Base-by-base conservation (phyloP, 2,113 vertebrate genomes). In the Lichenostomus cassidix region DNA sequence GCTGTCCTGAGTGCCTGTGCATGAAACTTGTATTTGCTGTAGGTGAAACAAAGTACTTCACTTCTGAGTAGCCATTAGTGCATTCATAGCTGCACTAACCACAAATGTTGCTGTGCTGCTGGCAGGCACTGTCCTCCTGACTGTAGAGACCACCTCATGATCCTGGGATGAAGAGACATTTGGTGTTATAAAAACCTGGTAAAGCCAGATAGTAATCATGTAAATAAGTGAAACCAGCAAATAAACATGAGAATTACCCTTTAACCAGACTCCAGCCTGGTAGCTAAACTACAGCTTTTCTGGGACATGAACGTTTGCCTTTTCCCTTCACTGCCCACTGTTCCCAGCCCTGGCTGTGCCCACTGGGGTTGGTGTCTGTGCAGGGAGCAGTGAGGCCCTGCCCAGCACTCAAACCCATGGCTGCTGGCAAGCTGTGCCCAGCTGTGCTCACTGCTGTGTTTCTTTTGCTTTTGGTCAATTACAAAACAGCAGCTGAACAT, bases 81-180 rank as follows among this genome's bases (percentile, higher is more conserved):
- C 15, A 23, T 53, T 60, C 35, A 3, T 94, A 93, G 94, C 73
- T 89, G 55, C 70, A 68, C 2, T 86, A 79, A 71, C 83, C 27
- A 14, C 53, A 49, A 56, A 62, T 8, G 17, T 53, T 68, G 68
- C 58, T 47, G 75, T 94, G 82, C 64, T 97, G 79, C 95, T 97
- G 88, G 74, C 67, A 74, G 87, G 77, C 89, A 88, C 53, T 35
- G 2, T 85, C 64, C 41, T 92, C 42, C 81, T 94, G 64, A 58
- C 92, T 50, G 29, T 42, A 86, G 63, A 85, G 31, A 58, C 29
- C 46, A 29, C 82, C 85, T 87, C 27, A 2, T 82, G 82, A 92
- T 67, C 28, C 60, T 59, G 75, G 60, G 59, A 90, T 91, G 56
- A 70, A 89, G 35, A 80, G 71, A 59, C 17, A 39, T 33, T 44